A percentile compares a stretch with the other conserved stretches of the same genome.
These are phyloP conservation scores for Drosophila suboccidentalis DNA, from an alignment of 2,888 invertebrate genomes.

Conservation along the genomic window DNA sequence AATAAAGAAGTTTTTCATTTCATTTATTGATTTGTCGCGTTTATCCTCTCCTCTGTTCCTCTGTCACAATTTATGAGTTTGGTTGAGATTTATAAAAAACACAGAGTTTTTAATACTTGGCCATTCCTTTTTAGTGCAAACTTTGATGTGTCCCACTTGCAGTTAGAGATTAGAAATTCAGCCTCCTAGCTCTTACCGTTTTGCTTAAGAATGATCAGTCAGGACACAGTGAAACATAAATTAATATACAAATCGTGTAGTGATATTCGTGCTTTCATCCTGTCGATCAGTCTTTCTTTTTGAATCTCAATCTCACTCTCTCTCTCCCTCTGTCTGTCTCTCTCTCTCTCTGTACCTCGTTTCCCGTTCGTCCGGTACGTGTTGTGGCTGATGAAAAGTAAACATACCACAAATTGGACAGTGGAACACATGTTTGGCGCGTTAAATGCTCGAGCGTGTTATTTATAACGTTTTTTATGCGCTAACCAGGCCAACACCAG, in stretches of 20 bases:
- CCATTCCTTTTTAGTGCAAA: no score
- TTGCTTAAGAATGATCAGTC: background rate
- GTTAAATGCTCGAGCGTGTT: conserved; percentile 82
- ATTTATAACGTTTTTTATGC: conserved; percentile 80
- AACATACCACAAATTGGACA: conserved; percentile 82
- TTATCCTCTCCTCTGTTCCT: no score
- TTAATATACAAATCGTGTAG: background rate
- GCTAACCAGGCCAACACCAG: conserved; percentile 55
- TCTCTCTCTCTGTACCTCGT: background rate
- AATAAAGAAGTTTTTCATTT: no score
- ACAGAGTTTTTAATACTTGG: no score
- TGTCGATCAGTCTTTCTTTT: background rate
- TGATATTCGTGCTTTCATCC: background rate
- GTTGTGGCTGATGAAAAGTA: conserved; percentile 72
- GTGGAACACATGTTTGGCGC: conserved; percentile 83
- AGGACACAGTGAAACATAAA: background rate
- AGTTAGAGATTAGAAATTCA: no score
- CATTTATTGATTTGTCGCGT: no score
- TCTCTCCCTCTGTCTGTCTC: background rate
- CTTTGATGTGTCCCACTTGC: no score
- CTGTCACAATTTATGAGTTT: no score
- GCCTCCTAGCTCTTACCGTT: background rate
- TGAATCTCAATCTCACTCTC: background rate
- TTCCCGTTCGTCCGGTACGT: conserved; percentile 7
- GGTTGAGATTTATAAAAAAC: no score